These are phyloP conservation scores for Macaca fascicularis DNA, from an alignment of 2,113 vertebrate species.

Conservation along the genomic window T2T-MFA8v1.1 NC_088387.1:117587501-117588000, in stretches of 20 bases:
- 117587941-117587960: background rate
- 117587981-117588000: background rate
- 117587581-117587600: too few species aligned
- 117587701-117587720: background rate
- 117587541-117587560: too few species aligned
- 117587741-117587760: background rate
- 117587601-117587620: too few species aligned
- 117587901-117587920: background rate
- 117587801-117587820: background rate
- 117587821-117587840: background rate
- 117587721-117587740: background rate
- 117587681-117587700: too few species aligned
- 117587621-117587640: too few species aligned
- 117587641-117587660: too few species aligned
- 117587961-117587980: too few species aligned
- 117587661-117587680: too few species aligned
- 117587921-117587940: background rate
- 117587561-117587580: fast-evolving
- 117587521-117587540: too few species aligned
- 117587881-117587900: background rate
- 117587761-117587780: background rate
- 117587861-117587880: background rate
- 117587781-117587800: too few species aligned
- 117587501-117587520: too few species aligned
- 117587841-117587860: background rate